Evolutionary conservation across 2,797 vertebrate genomes (phyloP), one percentile per base, ranked within the genome.

Genomic region (Rallus crepitans): DNA sequence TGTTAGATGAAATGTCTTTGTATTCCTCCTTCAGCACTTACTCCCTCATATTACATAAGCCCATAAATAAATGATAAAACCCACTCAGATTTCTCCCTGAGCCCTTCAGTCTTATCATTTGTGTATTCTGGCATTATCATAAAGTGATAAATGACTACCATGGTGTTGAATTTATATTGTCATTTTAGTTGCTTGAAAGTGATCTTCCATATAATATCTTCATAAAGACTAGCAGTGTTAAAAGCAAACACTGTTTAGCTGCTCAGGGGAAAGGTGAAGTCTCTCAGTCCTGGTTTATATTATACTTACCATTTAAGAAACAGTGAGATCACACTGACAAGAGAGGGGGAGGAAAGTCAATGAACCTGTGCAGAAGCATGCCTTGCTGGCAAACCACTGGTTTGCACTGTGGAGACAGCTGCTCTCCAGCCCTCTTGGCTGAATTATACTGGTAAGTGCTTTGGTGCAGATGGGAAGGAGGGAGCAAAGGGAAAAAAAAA

Each of bases 391-490:
- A 97, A 94, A 95, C 78, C 87, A 86, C 90, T 87, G 88, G 40
- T 89, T 95, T 95, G 80, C 65, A 37, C 69, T 72, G 81, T 66
- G 72, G 70, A 94, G 90, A 96, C 97, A 98, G 97, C 95, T 98
- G 97, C 75, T 97, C 78, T 96, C 94, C 94, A 96, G 64, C 92
- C 97, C 93, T 97, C 96, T 92, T 97, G 96, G 93, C 95, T 96
- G 93, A 97, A 94, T 88, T 93, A 57, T 80, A 52, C 53, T 88
- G 87, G 79, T 63, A 89, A 95, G 47, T 42, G 45, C 24, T 94
- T 90, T n/a, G 28, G 81, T 84, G 66, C 83, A 96, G 95, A 97
- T 94, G 96, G 97, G 65, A 96, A 97, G 91, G 88, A 97, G 82
- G 73, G 59, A 73, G 47, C 15, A 79, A 92, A 56, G 11, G n/a